phyloP scores from a whole-genome alignment of 2,113 vertebrate genomes.

The Craseonycteris thonglongyai region DNA sequence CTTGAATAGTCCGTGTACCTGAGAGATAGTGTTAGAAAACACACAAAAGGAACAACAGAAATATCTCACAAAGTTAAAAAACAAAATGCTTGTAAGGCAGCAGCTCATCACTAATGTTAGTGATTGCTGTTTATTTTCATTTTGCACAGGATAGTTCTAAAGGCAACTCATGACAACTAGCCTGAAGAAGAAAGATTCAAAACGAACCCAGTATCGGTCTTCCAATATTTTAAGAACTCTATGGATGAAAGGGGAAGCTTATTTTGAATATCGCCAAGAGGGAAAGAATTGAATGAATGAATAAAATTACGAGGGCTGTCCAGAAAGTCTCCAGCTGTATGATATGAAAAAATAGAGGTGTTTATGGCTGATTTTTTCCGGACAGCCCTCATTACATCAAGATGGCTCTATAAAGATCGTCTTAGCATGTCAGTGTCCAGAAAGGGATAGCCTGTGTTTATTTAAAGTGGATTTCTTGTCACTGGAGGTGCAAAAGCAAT shows the following conservation, averaged over 20 bases:
- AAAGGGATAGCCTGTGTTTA: neutral
- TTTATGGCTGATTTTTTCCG: too few species aligned
- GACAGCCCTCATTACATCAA: too few species aligned
- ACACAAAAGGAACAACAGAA: neutral
- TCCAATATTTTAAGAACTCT: neutral
- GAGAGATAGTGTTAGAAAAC: neutral
- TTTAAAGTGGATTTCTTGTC: neutral
- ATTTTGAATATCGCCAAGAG: neutral
- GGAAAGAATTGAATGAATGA: neutral
- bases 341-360: too few species aligned
- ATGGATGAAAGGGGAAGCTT: neutral
- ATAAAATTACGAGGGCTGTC: too few species aligned
- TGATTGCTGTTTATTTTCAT: neutral
- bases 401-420: neutral
- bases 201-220: neutral
- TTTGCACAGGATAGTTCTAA: neutral
- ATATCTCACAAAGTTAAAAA: neutral
- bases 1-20: neutral
- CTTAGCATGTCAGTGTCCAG: neutral
- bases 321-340: too few species aligned
- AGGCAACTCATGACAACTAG: neutral
- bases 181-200: neutral
- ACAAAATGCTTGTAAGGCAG: neutral
- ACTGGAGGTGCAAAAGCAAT: neutral
- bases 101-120: neutral